Percentiles rank a stretch among this genome's conserved stretches.
Evolutionary conservation across 2,797 vertebrate genomes (phyloP).

Genomic region (Hoplostethus atlanticus): DNA sequence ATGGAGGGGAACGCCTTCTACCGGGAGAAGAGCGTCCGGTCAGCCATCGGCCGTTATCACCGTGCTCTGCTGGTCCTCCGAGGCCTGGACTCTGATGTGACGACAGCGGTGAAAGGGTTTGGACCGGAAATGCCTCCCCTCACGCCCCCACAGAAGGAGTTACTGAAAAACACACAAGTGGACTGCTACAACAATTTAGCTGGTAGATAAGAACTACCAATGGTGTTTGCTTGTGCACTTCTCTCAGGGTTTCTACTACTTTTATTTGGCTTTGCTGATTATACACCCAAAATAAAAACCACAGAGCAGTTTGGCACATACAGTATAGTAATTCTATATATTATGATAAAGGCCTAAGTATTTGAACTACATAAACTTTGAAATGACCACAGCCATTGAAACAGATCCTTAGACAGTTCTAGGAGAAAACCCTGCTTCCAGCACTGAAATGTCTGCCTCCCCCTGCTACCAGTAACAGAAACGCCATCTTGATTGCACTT

Average conservation of each 20-base stretch:
- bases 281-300: too few relatives aligned
- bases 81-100: constrained; percentile 86
- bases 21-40: constrained; percentile 85
- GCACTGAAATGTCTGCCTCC: neutral
- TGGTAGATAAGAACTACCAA: constrained; percentile 77
- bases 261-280: neutral
- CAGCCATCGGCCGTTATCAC: constrained; percentile 90
- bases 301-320: too few relatives aligned
- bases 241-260: neutral
- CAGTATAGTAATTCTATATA: too few relatives aligned
- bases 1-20: constrained; percentile 89
- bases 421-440: neutral
- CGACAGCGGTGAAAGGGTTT: constrained; percentile 81
- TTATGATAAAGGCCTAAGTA: neutral
- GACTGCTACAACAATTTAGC: constrained; percentile 95
- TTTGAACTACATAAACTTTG: too few relatives aligned
- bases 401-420: too few relatives aligned
- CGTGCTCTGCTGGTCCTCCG: constrained; percentile 89
- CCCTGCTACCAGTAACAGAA: neutral
- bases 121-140: constrained; percentile 78
- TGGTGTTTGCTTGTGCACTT: neutral
- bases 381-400: too few relatives aligned
- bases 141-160: constrained; percentile 81
- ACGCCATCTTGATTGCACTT: neutral
- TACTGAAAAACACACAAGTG: constrained; percentile 86